Percentiles rank a stretch among this genome's conserved stretches.
Evolutionary conservation across 2,797 vertebrate genomes (phyloP).

Genomic region (Echiichthys vipera): DNA sequence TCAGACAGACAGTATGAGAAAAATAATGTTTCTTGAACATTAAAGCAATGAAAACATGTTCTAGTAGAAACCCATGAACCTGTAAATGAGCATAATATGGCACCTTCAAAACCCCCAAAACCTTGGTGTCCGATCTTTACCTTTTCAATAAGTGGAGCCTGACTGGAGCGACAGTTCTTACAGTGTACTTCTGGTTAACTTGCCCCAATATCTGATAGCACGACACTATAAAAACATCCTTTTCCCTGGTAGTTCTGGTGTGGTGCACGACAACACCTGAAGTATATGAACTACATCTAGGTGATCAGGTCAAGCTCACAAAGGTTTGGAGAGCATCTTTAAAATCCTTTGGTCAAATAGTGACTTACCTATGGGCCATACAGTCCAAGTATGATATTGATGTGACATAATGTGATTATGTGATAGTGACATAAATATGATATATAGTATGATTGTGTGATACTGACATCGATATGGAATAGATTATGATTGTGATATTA

Average conservation of each 20-base stretch:
- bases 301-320: background rate
- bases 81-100: too few relatives aligned
- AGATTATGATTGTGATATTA: too few relatives aligned
- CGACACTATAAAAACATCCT: background rate
- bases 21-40: too few relatives aligned
- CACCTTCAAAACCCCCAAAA: background rate
- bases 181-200: background rate
- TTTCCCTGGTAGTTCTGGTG: background rate
- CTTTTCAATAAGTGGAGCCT: background rate
- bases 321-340: background rate
- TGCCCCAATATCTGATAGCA: background rate
- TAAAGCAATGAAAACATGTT: too few relatives aligned
- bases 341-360: background rate
- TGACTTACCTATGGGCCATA: background rate
- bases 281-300: background rate
- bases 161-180: background rate
- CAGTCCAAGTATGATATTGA: too few relatives aligned
- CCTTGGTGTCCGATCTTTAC: background rate
- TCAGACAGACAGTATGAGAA: too few relatives aligned
- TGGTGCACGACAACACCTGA: background rate
- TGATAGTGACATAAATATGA: too few relatives aligned
- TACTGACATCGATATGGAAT: too few relatives aligned
- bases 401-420: too few relatives aligned
- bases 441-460: too few relatives aligned
- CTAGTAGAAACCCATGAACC: too few relatives aligned